phyloP scores from a whole-genome alignment of 1,140 invertebrate genomes.

The Eufriesea mexicana region DNA sequence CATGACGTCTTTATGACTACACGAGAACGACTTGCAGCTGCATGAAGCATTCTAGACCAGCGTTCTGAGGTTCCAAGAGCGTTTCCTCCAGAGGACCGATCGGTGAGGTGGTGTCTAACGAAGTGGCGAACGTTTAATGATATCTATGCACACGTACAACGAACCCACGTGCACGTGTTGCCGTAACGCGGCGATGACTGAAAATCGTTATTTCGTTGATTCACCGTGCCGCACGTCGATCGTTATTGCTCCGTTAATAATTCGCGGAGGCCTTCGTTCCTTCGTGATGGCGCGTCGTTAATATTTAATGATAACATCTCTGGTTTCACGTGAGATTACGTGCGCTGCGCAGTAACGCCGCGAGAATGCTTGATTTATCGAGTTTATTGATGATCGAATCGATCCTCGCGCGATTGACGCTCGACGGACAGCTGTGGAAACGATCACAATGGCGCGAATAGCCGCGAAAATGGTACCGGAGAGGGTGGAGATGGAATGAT shows the following conservation, averaged over 20 bases:
- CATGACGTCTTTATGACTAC: no score
- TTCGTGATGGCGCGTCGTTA: slow-evolving; percentile 68
- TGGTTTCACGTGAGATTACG: slow-evolving; percentile 54
- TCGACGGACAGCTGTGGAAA: not conserved
- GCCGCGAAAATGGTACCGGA: not conserved
- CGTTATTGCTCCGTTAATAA: slow-evolving; percentile 69
- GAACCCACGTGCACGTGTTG: slow-evolving; percentile 67
- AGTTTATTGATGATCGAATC: slow-evolving; percentile 46
- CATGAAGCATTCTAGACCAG: not conserved
- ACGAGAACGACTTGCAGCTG: not conserved
- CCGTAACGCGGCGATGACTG: slow-evolving; percentile 68
- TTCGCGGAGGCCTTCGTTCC: slow-evolving; percentile 63
- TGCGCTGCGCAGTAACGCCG: slow-evolving; percentile 22
- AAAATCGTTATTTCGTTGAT: slow-evolving; percentile 77
- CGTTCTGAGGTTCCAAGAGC: slow-evolving; percentile 11
- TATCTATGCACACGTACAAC: slow-evolving; percentile 52
- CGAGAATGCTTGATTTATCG: slow-evolving; percentile 33
- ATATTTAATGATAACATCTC: slow-evolving; percentile 66
- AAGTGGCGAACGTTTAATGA: slow-evolving; percentile 51
- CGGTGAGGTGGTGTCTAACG: not conserved
- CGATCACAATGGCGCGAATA: not conserved
- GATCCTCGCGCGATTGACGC: not conserved
- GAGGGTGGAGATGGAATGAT: not conserved
- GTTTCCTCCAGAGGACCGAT: slow-evolving; percentile 4
- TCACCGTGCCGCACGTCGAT: slow-evolving; percentile 62